Base-by-base conservation (phyloP, 1,140 invertebrate species). In the silkworm (Bombyx mori) region DNA sequence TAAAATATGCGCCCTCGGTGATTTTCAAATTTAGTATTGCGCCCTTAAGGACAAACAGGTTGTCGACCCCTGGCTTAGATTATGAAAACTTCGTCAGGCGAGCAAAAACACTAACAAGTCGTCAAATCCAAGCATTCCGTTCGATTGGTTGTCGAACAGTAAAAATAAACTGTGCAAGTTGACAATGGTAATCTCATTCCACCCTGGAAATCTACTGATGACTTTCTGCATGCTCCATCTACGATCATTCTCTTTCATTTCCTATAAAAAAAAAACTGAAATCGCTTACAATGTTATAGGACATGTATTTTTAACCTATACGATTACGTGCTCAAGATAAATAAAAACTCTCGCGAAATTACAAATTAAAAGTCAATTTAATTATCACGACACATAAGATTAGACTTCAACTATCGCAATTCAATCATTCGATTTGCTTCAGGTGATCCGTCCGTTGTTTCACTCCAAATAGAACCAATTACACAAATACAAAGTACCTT, bases 151-250 rank as follows among this genome's bases (percentile, higher is more conserved):
- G 68, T 89, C 88, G 55, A 90, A 89, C 2, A 89, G 68, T 18
- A 89, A 69, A 61, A 89, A 90, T 18, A 89, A 61, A 54, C 87
- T 89, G 65, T 89, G 89, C 50, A 90, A 66, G 63, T 89, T 89
- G 12, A 87, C 82, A 10, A 90, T 86, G 6, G 88, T 89, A 8
- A 89, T 76, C 62, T 90, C 88, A 58, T 88, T 88, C 89, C 89
- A 89, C 7, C 88, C 88, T 1, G 88, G 86, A 67, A 87, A 90
- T 8, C 81, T 68, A 43, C 71, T 67, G 10, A 88, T 73, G 6
- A 88, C 82, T 59, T 88, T 86, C 62, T 86, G 77, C 56, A 88
- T 82, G 59, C 82, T 86, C 79, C 80, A 87, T 7, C 81, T 72
- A 1, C 84, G 77, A 58, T 88, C 87, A 44, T 88, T 81, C 46